A percentile compares a stretch with the other conserved stretches of the same genome.
phyloP scores from a whole-genome alignment of 1,140 invertebrate species.

The Diabrotica undecimpunctata region DNA sequence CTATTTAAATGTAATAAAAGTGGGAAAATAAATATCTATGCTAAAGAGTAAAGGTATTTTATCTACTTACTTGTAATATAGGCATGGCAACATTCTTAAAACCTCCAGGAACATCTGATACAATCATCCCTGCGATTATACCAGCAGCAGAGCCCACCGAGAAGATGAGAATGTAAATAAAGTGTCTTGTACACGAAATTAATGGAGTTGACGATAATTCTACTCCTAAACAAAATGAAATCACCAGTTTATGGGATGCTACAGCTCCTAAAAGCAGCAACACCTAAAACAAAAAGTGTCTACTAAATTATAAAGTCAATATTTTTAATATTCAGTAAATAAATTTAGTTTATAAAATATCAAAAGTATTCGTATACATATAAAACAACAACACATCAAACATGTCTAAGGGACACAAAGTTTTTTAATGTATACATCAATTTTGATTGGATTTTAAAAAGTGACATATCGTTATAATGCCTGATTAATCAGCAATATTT shows the following conservation, averaged over 20 bases:
- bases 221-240: constrained; percentile 73
- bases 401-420: too few relatives aligned
- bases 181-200: constrained; percentile 50
- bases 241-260: constrained; percentile 72
- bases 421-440: too few relatives aligned
- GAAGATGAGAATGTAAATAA: constrained; percentile 61
- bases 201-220: constrained; percentile 57
- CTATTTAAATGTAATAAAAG: too few relatives aligned
- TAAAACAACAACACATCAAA: not conserved
- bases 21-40: not conserved
- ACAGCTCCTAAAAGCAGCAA: constrained; percentile 67
- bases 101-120: constrained; percentile 49
- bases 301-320: not conserved
- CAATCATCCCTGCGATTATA: constrained; percentile 60
- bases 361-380: not conserved
- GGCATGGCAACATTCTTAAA: constrained; percentile 53
- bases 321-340: not conserved
- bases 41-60: not conserved
- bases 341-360: not conserved
- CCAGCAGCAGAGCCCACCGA: constrained; percentile 63
- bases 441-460: too few relatives aligned
- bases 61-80: constrained; percentile 53
- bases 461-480: too few relatives aligned
- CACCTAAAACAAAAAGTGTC: constrained; percentile 52
- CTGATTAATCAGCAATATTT: too few relatives aligned